Evolutionary conservation across 2,888 invertebrate genomes (phyloP), one percentile per base, ranked within the genome.

Genomic region (Drosophila sordidula): DNA sequence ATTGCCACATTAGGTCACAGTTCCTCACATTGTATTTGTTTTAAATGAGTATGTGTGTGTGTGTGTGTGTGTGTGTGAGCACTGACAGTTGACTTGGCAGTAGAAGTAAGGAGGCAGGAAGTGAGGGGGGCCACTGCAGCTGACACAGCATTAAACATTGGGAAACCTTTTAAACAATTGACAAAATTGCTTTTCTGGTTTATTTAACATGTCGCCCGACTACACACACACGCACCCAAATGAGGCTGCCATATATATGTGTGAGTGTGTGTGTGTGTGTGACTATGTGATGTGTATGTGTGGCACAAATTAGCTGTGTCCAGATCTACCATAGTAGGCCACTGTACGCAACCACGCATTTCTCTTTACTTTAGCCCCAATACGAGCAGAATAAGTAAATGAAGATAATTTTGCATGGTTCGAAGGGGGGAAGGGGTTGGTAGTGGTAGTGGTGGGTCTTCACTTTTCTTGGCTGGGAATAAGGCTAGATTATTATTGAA

Each of bases 261-360:
- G 29, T 32, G 41, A 36, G 9, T 54, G 54, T 41, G 45, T 57
- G 26, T 41, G 32, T 56, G 34, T 51, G 51, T 46, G 14, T 25
- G 18, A 32, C 2, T 34, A 26, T 29, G 25, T 14, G 0, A 58
- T 58, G 36, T 67, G 26, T 57, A 6, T 61, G 41, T 68, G 61
- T 68, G 78, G 63, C 70, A 75, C 68, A 68, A 80, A 59, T 42
- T 46, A 78, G 52, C 70, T 80, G 82, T 90, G 91, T 92, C 91
- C 91, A 89, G 90, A 91, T 91, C 91, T 91, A 91, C 91, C 91
- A 91, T 91, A 92, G 91, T 71, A 91, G 91, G 90, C 91, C 92
- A 91, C 91, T 91, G 91, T 90, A 91, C 91, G 91, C 91, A 92
- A 91, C 91, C 91, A 91, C 91, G 90, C 88, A 90, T 86, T 85